Conservation (phyloP, 2,113 vertebrate species). For the Sisor rabdophorus region DNA sequence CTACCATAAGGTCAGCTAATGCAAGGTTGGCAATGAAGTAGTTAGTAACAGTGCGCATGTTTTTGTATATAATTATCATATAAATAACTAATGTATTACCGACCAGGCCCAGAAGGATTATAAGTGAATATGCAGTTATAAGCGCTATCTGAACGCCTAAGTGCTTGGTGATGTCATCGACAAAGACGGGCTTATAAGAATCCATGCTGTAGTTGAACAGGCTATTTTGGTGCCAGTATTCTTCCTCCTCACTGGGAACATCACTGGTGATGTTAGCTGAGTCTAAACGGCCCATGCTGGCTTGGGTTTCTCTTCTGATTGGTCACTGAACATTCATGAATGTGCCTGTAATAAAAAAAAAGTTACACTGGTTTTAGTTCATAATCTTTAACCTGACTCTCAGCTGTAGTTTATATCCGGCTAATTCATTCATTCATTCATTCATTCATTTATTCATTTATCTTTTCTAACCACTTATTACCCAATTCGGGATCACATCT, state of each 20-base stretch:
- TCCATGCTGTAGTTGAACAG: conserved; percentile 62
- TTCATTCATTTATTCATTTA: too few species aligned
- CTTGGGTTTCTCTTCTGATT: not conserved
- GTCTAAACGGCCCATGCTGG: conserved; percentile 72
- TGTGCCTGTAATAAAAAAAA: conserved; percentile 24
- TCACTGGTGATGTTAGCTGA: conserved; percentile 72
- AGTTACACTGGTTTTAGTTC: not conserved
- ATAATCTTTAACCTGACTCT: not conserved
- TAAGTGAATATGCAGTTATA: conserved; percentile 82
- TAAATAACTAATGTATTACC: conserved; percentile 86
- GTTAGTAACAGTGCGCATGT: conserved; percentile 90
- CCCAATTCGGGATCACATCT: too few species aligned
- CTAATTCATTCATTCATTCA: too few species aligned
- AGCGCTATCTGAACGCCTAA: conserved; percentile 78
- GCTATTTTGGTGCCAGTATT: conserved; percentile 55
- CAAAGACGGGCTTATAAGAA: conserved; percentile 65
- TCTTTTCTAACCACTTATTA: too few species aligned
- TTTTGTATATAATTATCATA: conserved; percentile 83
- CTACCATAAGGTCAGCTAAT: conserved; percentile 84
- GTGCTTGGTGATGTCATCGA: conserved; percentile 83
- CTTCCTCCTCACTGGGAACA: conserved; percentile 43
- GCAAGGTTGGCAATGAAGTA: conserved; percentile 92
- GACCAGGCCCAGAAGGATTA: conserved; percentile 82
- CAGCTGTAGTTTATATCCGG: not conserved
- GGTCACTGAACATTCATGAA: conserved; percentile 38